Base-by-base conservation (phyloP, 2,113 vertebrate species). In the Sorex araneus region DNA sequence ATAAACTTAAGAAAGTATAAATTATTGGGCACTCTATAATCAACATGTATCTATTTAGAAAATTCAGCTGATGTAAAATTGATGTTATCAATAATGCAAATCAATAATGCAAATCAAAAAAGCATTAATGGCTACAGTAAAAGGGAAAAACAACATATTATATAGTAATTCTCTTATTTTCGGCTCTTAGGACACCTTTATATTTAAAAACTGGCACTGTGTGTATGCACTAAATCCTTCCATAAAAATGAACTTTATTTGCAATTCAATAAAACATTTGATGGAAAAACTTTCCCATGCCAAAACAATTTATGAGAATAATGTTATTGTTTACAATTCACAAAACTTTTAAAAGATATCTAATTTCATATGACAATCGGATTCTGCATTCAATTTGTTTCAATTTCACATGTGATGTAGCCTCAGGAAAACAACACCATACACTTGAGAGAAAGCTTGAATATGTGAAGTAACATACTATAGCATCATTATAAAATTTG, bases 231-330 rank as follows among this genome's bases (percentile, higher is more conserved):
- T 25, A 78, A 84, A 54, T 84, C 27, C 40, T 79, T 64, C 54
- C 54, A 79, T 54, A 66, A 77, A 79, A 18, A 79, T 40, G 32
- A 87, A 89, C 27, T 2, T 66, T 40, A 66, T 30, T 36, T 34
- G 16, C 19, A 32, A 70, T 12, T 69, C 6, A 69, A 19, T 70
- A 70, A 34, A 54, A 30, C 66, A 67, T n/a, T 67, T 70, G 40
- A 64, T 8, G 8, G 54, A 54, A 89, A 89, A 40, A 73, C 78
- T 78, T 93, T 89, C 74, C 54, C 40, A 78, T 64, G 70, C 69
- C 81, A 81, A 57, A 43, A 89, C 34, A 74, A 36, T 28, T 27
- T 88, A 60, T 47, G 70, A 77, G 36, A 83, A 40, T 13, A 8
- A 6, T 18, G 36, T 15, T 69, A 19, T 36, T 40, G 40, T 77